Base-by-base conservation (phyloP, 2,113 vertebrate genomes). In the Orthonyx spaldingii region DNA sequence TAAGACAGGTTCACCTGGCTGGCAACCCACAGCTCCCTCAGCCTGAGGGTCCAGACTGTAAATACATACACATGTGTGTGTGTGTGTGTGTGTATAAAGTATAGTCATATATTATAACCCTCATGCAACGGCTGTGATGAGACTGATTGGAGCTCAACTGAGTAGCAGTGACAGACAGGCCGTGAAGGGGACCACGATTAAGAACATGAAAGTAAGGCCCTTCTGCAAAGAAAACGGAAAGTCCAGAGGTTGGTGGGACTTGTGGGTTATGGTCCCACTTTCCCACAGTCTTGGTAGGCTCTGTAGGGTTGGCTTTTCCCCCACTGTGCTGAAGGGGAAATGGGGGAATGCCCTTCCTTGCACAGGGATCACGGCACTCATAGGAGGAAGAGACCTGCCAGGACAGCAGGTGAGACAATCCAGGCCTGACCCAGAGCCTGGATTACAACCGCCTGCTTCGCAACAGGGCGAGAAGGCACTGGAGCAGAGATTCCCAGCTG, bases 401-500 rank as follows among this genome's bases (percentile, higher is more conserved):
- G 76, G 50, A 89, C 68, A 93, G 59, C 1, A 35, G 47, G 63
- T 56, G 75, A 93, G 76, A 92, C 86, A 97, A 90, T 30, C 63
- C 86, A 94, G 80, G 79, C 71, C 92, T 93, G 94, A 95, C 88
- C 89, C 79, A 94, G 52, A 84, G 94, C 80, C 95, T 84, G 89
- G 86, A 95, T 95, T 92, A 89, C 68, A 93, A 47, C 72, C 0
- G 35, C 86, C 52, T 70, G 88, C 71, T 86, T 88, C 0, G 1
- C 1, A 4, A 91, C 94, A 24, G 11, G 82, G 90, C 16, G 2
- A 96, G 88, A 93, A 97, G 92, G 95, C 96, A 90, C 91, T 83
- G 77, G 85, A 93, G 84, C 95, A 96, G 66, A 94, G 94, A 96
- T 93, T 96, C 88, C 92, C 94, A 95, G 93, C 94, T 93, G 90